A percentile compares a stretch with the other conserved stretches of the same genome.
Conservation (phyloP, 2,113 vertebrate genomes). For the Pluvialis apricaria region DNA sequence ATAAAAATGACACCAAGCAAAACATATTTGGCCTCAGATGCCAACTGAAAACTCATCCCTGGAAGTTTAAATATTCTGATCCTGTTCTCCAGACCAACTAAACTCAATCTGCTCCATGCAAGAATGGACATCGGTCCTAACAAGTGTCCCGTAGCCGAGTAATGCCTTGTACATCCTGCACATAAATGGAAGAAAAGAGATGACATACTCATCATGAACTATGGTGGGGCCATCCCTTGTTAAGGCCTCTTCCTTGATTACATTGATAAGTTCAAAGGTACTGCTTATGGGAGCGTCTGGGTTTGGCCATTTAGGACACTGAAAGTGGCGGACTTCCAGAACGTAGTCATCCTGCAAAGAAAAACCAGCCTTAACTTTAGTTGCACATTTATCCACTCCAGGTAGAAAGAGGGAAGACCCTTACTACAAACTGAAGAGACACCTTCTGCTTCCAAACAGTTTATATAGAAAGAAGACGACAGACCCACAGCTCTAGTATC, state of each 20-base stretch:
- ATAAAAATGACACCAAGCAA: neutral
- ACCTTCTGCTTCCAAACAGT: neutral
- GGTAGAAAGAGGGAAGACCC: neutral
- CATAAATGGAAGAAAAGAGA: neutral
- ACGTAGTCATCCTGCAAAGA: conserved; percentile 93
- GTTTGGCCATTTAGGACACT: conserved; percentile 99
- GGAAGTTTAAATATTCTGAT: neutral
- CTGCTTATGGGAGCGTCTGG: conserved; percentile 95
- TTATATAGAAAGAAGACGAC: neutral
- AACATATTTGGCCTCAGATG: neutral
- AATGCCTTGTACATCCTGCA: neutral
- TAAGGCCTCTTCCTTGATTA: conserved; percentile 98
- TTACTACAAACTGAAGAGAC: neutral
- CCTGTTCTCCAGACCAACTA: neutral
- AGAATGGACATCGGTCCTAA: neutral
- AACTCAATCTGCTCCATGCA: neutral
- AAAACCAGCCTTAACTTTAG: neutral
- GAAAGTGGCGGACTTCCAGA: conserved; percentile 96
- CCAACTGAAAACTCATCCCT: neutral
- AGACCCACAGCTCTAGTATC: neutral
- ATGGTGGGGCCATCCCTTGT: conserved; percentile 97
- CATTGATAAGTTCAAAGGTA: conserved; percentile 96
- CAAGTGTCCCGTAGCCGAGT: neutral
- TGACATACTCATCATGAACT: conserved; percentile 95
- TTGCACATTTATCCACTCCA: neutral